Conservation (phyloP, 2,797 vertebrate species). For the Scolopax rusticola region DNA sequence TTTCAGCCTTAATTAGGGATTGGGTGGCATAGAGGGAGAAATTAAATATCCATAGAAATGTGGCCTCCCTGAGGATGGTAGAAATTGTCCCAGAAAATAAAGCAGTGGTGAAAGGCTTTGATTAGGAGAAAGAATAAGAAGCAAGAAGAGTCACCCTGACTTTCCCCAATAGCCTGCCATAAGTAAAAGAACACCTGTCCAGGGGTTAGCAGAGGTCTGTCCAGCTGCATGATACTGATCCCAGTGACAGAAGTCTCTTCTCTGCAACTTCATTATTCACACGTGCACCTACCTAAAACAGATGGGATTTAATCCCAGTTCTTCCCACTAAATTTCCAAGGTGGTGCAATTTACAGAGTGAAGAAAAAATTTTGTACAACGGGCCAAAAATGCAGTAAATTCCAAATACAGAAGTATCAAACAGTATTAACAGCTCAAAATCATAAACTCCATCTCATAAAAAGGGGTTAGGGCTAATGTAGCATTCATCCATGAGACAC, state of each 20-base stretch:
- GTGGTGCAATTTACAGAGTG: not conserved
- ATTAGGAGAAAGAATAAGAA: not conserved
- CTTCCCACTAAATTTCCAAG: not conserved
- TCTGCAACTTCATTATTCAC: not conserved
- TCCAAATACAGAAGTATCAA: not conserved
- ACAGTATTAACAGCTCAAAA: not conserved
- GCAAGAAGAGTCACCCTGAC: not conserved
- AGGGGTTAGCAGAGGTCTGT: not conserved
- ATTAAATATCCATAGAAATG: not conserved
- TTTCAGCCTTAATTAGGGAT: not conserved
- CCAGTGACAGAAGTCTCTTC: not conserved
- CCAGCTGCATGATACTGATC: fast-evolving
- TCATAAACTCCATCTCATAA: fast-evolving
- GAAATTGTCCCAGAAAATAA: not conserved
- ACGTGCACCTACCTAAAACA: fast-evolving
- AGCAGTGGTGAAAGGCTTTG: not conserved
- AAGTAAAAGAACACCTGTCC: fast-evolving
- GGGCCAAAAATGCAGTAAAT: not conserved
- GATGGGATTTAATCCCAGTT: not conserved
- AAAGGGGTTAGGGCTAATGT: not conserved
- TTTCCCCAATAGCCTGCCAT: not conserved
- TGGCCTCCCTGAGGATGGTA: not conserved
- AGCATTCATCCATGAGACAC: fast-evolving
- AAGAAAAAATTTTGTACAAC: not conserved
- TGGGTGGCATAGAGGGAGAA: not conserved